phyloP scores from a whole-genome alignment of 2,113 vertebrate species.

The Micromys minutus region DNA sequence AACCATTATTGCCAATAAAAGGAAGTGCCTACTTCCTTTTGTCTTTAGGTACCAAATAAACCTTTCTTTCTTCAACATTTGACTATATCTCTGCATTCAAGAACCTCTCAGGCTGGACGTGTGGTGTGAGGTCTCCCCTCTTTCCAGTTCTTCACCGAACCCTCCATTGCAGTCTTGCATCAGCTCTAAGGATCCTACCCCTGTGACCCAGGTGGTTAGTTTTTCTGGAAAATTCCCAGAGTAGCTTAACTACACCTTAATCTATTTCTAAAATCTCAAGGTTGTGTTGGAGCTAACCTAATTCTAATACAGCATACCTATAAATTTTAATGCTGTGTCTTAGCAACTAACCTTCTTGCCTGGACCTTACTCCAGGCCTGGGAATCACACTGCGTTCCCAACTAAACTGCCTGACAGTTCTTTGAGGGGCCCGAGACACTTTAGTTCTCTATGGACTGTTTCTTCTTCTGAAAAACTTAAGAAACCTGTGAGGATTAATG shows the following conservation, averaged over 20 bases:
- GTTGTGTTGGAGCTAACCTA: not conserved
- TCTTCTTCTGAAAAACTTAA: not conserved
- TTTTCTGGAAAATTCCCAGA: not conserved
- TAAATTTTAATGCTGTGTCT: slow-evolving; percentile 31
- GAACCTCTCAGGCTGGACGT: not conserved
- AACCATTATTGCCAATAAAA: not conserved
- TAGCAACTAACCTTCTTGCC: slow-evolving; percentile 12
- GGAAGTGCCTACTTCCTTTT: not conserved
- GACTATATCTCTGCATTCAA: not conserved
- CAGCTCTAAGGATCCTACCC: not conserved
- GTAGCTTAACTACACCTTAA: not conserved
- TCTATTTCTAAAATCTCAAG: slow-evolving; percentile 23
- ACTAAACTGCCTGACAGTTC: not conserved
- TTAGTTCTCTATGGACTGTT: not conserved
- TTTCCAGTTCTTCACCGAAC: not conserved
- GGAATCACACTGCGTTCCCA: not conserved
- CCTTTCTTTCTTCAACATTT: not conserved
- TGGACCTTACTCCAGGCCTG: slow-evolving; percentile 18
- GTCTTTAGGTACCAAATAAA: not conserved
- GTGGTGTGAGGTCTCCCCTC: not conserved
- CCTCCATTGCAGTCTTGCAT: not conserved
- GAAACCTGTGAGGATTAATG: slow-evolving; percentile 48
- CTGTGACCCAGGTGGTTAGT: not conserved
- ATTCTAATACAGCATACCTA: not conserved
- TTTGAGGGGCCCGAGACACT: not conserved